Conservation (phyloP, 2,113 vertebrate genomes). For the Amphiprion percula region DNA sequence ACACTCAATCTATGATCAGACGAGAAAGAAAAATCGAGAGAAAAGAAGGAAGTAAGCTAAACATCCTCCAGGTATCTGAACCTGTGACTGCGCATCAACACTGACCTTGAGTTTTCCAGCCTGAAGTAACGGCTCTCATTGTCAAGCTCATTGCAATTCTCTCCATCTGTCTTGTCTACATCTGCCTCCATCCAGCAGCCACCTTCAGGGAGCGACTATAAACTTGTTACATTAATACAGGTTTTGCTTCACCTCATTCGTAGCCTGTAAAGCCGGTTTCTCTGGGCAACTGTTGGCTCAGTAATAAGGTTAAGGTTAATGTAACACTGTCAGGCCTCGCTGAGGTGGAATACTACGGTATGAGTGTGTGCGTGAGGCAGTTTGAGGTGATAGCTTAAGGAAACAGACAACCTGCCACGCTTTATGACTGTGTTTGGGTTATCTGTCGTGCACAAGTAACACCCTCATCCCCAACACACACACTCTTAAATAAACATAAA, state of each 20-base stretch:
- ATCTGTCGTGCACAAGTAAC: conserved; percentile 18
- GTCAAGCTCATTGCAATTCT: conserved; percentile 7
- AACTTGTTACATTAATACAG: conserved; percentile 28
- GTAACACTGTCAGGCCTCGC: neutral
- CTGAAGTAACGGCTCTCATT: conserved; percentile 20
- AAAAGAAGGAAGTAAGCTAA: neutral
- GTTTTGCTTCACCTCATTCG: conserved; percentile 34
- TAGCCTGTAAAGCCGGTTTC: neutral
- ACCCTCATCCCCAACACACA: neutral
- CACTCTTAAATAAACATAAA: neutral
- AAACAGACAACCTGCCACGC: conserved; percentile 32
- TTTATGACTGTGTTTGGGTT: conserved; percentile 45
- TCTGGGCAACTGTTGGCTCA: conserved; percentile 27
- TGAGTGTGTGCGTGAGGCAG: neutral
- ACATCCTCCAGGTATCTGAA: neutral
- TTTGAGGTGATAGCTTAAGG: conserved; percentile 25
- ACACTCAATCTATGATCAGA: neutral
- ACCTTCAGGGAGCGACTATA: conserved; percentile 28
- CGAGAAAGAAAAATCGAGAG: neutral
- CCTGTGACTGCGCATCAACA: conserved; percentile 9
- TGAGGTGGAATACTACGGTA: conserved; percentile 8
- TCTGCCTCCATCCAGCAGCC: neutral
- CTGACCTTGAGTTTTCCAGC: conserved; percentile 56
- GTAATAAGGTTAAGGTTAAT: conserved; percentile 16
- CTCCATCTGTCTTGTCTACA: neutral